Percentiles rank a stretch among this genome's conserved stretches.
phyloP scores from a whole-genome alignment of 2,113 vertebrate species.

The Miniopterus natalensis region DNA sequence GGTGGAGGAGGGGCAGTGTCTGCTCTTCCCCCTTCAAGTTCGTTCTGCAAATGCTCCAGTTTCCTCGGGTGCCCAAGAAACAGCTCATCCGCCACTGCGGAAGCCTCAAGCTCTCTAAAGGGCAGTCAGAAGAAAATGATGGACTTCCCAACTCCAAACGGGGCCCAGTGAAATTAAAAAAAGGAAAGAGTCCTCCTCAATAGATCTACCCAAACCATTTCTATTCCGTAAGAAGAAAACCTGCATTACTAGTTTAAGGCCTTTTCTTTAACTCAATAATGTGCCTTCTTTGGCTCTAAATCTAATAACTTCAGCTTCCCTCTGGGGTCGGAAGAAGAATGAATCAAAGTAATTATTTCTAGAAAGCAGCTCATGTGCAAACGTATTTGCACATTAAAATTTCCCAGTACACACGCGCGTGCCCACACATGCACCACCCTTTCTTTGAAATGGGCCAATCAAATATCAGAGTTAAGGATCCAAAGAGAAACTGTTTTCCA shows the following conservation, averaged over 20 bases:
- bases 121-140: background rate
- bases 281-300: constrained; percentile 64
- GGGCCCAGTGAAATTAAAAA: background rate
- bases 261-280: constrained; percentile 69
- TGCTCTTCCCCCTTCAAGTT: background rate
- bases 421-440: background rate
- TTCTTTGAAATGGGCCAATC: background rate
- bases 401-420: too few species aligned
- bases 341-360: constrained; percentile 76
- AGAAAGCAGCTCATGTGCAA: constrained; percentile 62
- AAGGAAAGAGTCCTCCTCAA: constrained; percentile 6
- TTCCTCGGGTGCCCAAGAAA: background rate
- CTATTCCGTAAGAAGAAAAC: background rate
- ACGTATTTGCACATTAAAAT: constrained; percentile 57
- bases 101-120: background rate
- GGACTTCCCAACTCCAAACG: background rate
- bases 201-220: constrained; percentile 21
- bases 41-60: background rate
- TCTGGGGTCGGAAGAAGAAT: constrained; percentile 35
- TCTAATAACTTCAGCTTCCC: constrained; percentile 61
- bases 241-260: background rate
- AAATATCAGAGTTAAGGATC: background rate
- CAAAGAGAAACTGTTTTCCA: background rate
- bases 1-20: background rate
- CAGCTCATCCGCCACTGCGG: background rate